Percentiles rank a stretch among this genome's conserved stretches.
phyloP scores from a whole-genome alignment of 2,888 invertebrate genomes.

The Ennomos erosarius region DNA sequence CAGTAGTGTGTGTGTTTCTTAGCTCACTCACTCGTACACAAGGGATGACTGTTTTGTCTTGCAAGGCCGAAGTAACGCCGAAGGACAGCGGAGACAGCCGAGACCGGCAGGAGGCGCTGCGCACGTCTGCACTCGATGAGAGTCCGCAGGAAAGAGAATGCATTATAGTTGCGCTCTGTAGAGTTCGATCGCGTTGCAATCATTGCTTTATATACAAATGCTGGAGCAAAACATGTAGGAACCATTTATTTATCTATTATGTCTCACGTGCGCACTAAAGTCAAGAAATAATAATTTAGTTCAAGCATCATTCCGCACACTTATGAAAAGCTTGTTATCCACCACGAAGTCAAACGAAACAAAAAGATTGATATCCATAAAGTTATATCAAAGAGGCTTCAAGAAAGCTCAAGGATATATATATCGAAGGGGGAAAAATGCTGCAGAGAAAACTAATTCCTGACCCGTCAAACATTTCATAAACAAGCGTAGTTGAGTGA shows the following conservation, averaged over 20 bases:
- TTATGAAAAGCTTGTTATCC: background rate
- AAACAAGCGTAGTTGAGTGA: conserved; percentile 62
- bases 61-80: no score
- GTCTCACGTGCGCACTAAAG: no score
- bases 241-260: background rate
- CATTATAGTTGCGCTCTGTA: conserved; percentile 12
- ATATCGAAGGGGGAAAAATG: conserved; percentile 45
- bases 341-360: conserved; percentile 7
- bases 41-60: no score
- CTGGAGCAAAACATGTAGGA: no score
- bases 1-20: no score
- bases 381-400: conserved; percentile 29
- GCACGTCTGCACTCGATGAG: no score
- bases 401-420: conserved; percentile 33
- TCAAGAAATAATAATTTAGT: no score
- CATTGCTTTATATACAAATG: background rate
- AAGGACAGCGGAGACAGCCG: no score
- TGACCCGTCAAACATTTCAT: conserved; percentile 78
- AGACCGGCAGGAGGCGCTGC: no score
- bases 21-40: no score
- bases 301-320: background rate
- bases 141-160: no score
- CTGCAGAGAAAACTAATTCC: conserved; percentile 67
- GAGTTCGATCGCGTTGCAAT: conserved; percentile 5
- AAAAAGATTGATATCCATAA: conserved; percentile 30